Evolutionary conservation across 2,797 vertebrate species (phyloP).

Genomic region (Serranus cabrilla): DNA sequence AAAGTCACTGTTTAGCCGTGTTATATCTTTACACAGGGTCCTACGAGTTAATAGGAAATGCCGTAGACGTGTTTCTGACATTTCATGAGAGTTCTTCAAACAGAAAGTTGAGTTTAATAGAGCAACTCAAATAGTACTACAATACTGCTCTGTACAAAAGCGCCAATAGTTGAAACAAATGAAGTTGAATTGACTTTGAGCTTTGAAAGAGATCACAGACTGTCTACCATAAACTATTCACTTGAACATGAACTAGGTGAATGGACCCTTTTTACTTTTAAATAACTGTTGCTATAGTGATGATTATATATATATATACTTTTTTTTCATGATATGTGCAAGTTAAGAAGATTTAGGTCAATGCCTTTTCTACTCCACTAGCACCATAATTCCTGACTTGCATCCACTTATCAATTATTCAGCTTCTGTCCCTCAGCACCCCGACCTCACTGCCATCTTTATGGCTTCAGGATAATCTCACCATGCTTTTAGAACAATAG

Average conservation of each 20-base stretch:
- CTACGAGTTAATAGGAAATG: not conserved
- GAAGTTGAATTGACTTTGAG: slow-evolving; percentile 30
- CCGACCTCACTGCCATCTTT: not conserved
- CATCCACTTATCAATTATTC: slow-evolving; percentile 57
- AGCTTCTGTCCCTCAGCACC: slow-evolving; percentile 2
- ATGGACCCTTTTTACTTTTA: slow-evolving; percentile 7
- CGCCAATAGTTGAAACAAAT: slow-evolving; percentile 7
- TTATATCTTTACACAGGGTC: not conserved
- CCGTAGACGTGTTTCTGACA: not conserved
- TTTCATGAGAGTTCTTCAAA: not conserved
- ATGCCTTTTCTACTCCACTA: slow-evolving; percentile 26
- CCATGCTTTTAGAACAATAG: slow-evolving; percentile 16
- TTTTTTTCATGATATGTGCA: slow-evolving; percentile 8
- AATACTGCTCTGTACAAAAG: not conserved
- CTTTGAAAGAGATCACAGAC: slow-evolving; percentile 10
- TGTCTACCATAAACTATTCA: slow-evolving; percentile 12
- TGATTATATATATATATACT: not conserved
- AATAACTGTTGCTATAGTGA: slow-evolving; percentile 19
- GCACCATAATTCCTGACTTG: slow-evolving; percentile 51
- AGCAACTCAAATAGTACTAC: not conserved
- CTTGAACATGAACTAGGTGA: slow-evolving; percentile 15
- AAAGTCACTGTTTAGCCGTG: no score
- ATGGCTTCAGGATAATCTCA: slow-evolving; percentile 38
- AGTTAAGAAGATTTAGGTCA: slow-evolving; percentile 49
- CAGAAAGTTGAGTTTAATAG: not conserved